Percentiles rank a stretch among this genome's conserved stretches.
Evolutionary conservation across 2,113 vertebrate genomes (phyloP).

Genomic region (Arizona elegans): DNA sequence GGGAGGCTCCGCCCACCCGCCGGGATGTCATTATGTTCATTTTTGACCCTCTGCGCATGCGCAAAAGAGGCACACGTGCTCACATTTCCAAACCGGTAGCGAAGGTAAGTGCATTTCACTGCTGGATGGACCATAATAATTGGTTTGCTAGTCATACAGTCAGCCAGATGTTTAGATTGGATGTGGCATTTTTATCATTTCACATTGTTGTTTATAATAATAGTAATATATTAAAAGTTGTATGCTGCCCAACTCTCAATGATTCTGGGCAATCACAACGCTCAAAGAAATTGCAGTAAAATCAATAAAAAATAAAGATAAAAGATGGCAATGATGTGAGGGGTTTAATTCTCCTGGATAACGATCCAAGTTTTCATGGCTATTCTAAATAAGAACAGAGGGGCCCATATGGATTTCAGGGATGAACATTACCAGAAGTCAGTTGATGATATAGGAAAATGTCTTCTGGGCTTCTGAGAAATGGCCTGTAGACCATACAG

Average conservation of each 20-base stretch:
- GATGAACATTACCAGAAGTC: neutral
- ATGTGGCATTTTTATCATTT: neutral
- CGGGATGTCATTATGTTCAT: no score
- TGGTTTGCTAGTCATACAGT: no score
- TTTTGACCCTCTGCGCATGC: no score
- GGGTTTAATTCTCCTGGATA: neutral
- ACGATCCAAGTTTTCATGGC: neutral
- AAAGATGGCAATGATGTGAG: neutral
- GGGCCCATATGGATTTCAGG: no score
- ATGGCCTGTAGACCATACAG: neutral
- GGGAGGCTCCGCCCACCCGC: no score
- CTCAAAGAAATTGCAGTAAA: neutral
- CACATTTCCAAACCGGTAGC: no score
- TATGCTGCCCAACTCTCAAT: neutral
- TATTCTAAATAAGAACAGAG: neutral
- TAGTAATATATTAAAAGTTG: neutral
- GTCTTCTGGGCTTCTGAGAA: no score
- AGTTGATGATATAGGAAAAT: neutral
- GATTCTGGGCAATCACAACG: neutral
- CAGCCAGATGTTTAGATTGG: neutral
- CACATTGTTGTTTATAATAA: neutral
- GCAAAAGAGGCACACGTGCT: no score
- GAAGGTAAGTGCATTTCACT: no score
- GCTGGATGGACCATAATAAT: no score
- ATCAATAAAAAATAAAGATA: neutral